Conservation (phyloP, 2,113 vertebrate species). For the Indicator indicator region DNA sequence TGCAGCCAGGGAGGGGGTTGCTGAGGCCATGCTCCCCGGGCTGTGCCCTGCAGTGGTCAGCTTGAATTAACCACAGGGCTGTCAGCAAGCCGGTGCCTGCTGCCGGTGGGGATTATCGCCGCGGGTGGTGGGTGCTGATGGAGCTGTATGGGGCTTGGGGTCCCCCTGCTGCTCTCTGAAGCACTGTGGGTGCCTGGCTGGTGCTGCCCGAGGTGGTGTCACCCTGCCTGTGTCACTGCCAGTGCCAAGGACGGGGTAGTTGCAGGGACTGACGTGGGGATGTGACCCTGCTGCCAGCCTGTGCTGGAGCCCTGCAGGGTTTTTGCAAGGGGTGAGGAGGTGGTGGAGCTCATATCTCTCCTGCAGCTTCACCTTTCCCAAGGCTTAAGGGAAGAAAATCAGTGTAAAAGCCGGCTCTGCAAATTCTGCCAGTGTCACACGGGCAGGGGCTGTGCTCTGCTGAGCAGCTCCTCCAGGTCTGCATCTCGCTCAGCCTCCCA, state of each 20-base stretch:
- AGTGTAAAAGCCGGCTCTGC: not conserved
- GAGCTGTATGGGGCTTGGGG: rapidly evolving
- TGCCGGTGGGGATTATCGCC: not conserved
- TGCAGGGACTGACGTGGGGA: rapidly evolving
- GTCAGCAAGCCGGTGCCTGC: not conserved
- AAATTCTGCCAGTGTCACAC: not conserved
- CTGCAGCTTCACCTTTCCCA: not conserved
- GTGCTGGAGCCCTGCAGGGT: rapidly evolving
- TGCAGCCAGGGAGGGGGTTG: not conserved
- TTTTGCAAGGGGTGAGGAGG: not conserved
- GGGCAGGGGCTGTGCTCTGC: not conserved
- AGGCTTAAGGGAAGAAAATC: conserved; percentile 14
- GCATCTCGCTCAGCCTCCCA: conserved; percentile 17
- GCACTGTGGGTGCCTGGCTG: not conserved
- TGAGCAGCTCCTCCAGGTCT: conserved; percentile 1
- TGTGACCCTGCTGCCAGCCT: not conserved
- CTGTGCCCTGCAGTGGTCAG: not conserved
- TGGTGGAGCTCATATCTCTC: not conserved
- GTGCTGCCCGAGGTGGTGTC: not conserved
- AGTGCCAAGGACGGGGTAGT: not conserved
- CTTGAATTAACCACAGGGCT: not conserved
- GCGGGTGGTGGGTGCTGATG: not conserved
- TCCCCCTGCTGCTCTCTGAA: not conserved
- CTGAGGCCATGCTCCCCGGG: rapidly evolving
- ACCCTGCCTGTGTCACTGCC: not conserved